Percentiles rank a stretch among this genome's conserved stretches.
These are phyloP conservation scores for Strigamia transsilvanica DNA, from an alignment of 2,888 invertebrate species.

Conservation along the genomic window DNA sequence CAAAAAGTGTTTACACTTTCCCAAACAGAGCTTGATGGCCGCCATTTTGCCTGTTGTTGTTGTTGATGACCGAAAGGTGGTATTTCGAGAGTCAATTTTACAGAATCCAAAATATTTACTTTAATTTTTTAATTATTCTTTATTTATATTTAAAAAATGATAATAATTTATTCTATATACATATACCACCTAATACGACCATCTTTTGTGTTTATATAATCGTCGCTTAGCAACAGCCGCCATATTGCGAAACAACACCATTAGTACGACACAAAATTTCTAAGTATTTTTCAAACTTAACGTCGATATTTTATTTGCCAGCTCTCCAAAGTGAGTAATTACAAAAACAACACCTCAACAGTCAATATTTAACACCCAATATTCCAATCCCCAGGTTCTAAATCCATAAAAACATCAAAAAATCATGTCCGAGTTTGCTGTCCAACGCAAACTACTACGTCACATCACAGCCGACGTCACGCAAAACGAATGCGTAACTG, in stretches of 20 bases:
- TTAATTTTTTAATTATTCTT: no score
- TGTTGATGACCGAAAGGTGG: no score
- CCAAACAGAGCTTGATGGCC: background rate
- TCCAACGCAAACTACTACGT: background rate
- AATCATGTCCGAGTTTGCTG: background rate
- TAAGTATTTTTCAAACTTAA: no score
- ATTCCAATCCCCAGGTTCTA: background rate
- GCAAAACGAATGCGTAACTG: background rate
- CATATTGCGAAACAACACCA: no score
- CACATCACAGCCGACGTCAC: constrained; percentile 18
- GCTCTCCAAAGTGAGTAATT: background rate
- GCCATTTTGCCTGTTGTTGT: background rate
- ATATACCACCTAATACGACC: no score
- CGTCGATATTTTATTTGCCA: no score
- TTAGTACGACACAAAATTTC: background rate
- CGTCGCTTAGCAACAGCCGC: background rate
- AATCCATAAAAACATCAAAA: background rate
- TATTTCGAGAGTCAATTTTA: no score
- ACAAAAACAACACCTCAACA: background rate
- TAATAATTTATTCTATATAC: no score
- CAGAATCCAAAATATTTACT: no score
- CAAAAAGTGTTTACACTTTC: background rate
- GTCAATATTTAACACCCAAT: no score
- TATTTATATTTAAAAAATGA: no score
- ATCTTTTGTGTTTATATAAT: background rate